Evolutionary conservation across 2,113 vertebrate genomes (phyloP), one percentile per base, ranked within the genome.

Genomic region (Trochalopteron elliotii): DNA sequence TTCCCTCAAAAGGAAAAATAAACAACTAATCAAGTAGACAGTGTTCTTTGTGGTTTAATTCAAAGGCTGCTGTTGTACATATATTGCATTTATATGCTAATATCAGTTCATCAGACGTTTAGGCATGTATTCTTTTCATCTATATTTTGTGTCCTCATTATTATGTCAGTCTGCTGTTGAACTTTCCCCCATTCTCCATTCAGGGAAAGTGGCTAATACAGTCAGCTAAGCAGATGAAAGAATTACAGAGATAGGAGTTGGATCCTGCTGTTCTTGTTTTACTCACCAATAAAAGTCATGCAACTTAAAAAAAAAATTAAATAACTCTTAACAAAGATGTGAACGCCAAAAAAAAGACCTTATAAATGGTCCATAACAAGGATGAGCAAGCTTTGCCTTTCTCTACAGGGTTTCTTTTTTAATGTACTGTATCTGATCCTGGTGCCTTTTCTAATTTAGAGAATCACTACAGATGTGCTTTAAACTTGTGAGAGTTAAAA

Each of bases 1-100:
- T 74, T 87, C 52, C 94, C 93, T 97, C 87, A 87, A 95, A 96
- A 95, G 72, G 64, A 97, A 96, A 95, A 96, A 93, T 83, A 95
- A 97, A 96, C 84, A 97, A 95, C 93, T 93, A 96, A 97, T 97
- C 83, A 96, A 95, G 74, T 83, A 94, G 95, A 90, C 89, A 94
- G 60, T 91, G 64, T 94, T 97, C 89, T 96, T 96, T 93, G 83
- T 91, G 67, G 33, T 79, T 96, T 97, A 83, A 93, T 97, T 97
- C 93, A 96, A 96, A 94, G 95, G 77, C 77, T 90, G 35, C 59
- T 83, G 61, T 89, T 93, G 80, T 91, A 93, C 61, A 88, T 94
- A 81, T 37, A 84, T 77, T 87, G 39, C 49, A 91, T 96, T 95
- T 96, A 84, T 95, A 93, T 83, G 72, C 78, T 91, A 87, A 94